These are phyloP conservation scores for Lepeophtheirus salmonis DNA, from an alignment of 1,140 invertebrate species.

Conservation along the genomic window DNA sequence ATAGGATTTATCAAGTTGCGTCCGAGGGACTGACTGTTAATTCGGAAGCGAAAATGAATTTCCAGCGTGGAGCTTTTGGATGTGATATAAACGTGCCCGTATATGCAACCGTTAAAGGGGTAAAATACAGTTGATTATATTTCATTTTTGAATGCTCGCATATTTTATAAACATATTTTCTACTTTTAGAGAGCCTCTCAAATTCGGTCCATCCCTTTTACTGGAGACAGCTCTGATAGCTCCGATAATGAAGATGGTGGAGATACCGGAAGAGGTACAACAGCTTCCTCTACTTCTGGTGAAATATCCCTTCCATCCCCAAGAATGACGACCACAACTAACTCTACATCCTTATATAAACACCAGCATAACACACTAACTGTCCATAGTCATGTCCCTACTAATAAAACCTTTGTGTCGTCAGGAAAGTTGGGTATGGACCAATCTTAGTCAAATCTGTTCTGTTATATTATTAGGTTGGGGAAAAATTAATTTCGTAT, in stretches of 20 bases:
- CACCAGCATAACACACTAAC: background rate
- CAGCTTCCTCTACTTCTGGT: slow-evolving; percentile 23
- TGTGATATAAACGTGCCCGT: slow-evolving; percentile 51
- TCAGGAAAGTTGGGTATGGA: background rate
- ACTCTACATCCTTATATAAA: background rate
- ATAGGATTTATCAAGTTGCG: slow-evolving; percentile 77
- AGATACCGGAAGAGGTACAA: slow-evolving; percentile 20
- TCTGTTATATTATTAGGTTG: too few relatives aligned
- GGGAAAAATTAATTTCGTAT: too few relatives aligned
- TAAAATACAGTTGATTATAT: too few relatives aligned
- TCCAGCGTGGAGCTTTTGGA: slow-evolving; percentile 24
- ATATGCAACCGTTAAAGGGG: slow-evolving; percentile 84
- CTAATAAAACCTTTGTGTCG: background rate
- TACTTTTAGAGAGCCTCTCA: slow-evolving; percentile 68
- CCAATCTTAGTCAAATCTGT: background rate
- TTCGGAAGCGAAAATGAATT: slow-evolving; percentile 21
- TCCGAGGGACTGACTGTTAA: slow-evolving; percentile 51
- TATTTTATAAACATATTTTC: slow-evolving; percentile 19
- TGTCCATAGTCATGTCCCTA: background rate
- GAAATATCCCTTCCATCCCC: slow-evolving; percentile 22
- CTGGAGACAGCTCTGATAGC: slow-evolving; percentile 80
- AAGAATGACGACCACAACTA: background rate
- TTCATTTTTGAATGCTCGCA: slow-evolving; percentile 7
- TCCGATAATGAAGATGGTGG: slow-evolving; percentile 67
- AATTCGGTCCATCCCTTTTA: slow-evolving; percentile 83